Evolutionary conservation across 2,888 invertebrate species (phyloP).

Genomic region (Chydorus sphaericus): DNA sequence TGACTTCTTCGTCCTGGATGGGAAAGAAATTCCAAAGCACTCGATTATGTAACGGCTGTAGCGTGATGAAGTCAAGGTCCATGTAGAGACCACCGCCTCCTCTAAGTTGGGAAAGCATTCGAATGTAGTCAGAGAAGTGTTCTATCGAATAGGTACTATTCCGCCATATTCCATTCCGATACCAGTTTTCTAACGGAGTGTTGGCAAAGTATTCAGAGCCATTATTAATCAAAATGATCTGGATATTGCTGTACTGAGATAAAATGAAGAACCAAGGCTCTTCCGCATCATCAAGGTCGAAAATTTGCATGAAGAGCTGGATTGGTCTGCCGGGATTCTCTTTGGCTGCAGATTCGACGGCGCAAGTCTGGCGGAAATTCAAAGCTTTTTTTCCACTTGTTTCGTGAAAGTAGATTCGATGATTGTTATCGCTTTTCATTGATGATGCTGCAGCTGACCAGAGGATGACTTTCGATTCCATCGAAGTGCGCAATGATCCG

Average conservation of each 20-base stretch:
- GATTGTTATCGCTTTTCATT: no score
- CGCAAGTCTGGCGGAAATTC: neutral
- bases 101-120: neutral
- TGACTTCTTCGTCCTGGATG: neutral
- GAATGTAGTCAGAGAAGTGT: neutral
- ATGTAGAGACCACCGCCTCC: constrained; percentile 1
- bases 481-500: no score
- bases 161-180: neutral
- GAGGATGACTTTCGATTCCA: no score
- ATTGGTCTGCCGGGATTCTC: neutral
- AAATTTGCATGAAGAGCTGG: constrained; percentile 1
- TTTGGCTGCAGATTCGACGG: neutral
- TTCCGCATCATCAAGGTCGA: neutral
- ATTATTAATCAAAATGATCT: neutral
- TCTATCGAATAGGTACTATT: neutral
- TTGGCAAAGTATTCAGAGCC: neutral
- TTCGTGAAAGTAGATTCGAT: neutral
- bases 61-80: neutral
- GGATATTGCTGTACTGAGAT: neutral
- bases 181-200: neutral
- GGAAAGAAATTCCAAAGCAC: neutral
- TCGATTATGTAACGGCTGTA: neutral
- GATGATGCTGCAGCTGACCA: no score
- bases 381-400: neutral
- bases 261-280: neutral